These are phyloP conservation scores for Cotesia vestalis DNA, from an alignment of 1,140 invertebrate species.

Conservation along the genomic window DNA sequence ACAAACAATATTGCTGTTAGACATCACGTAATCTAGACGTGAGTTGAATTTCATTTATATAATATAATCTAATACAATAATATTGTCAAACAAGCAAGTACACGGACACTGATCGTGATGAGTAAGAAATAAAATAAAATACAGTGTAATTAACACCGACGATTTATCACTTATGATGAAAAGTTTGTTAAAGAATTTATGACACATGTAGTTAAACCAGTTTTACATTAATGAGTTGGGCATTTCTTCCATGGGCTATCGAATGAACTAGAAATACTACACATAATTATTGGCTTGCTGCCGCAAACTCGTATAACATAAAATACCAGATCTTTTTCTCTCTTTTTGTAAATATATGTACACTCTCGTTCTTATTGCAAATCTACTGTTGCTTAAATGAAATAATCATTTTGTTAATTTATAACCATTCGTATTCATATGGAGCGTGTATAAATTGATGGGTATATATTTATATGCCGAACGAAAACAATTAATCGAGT, in stretches of 20 bases:
- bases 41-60: background rate
- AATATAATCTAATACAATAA: background rate
- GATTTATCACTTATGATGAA: conserved; percentile 27
- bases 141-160: conserved; percentile 1
- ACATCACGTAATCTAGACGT: conserved; percentile 9
- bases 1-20: conserved; percentile 27
- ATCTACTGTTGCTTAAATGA: conserved; percentile 17
- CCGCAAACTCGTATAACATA: conserved; percentile 28
- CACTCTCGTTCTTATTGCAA: conserved; percentile 34
- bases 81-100: too few species aligned
- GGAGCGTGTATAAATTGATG: background rate
- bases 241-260: conserved; percentile 43
- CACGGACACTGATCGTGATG: too few species aligned
- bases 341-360: too few species aligned
- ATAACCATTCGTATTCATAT: conserved; percentile 3
- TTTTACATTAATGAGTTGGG: conserved; percentile 48
- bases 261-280: conserved; percentile 11
- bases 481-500: conserved; percentile 14
- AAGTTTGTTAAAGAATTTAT: conserved; percentile 5
- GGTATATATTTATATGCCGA: background rate
- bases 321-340: conserved; percentile 33
- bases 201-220: conserved; percentile 43
- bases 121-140: background rate
- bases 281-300: conserved; percentile 35
- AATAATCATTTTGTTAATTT: background rate